Evolutionary conservation across 2,888 invertebrate species (phyloP), one percentile per base, ranked within the genome.

Genomic region (Nephrotoma appendiculata): DNA sequence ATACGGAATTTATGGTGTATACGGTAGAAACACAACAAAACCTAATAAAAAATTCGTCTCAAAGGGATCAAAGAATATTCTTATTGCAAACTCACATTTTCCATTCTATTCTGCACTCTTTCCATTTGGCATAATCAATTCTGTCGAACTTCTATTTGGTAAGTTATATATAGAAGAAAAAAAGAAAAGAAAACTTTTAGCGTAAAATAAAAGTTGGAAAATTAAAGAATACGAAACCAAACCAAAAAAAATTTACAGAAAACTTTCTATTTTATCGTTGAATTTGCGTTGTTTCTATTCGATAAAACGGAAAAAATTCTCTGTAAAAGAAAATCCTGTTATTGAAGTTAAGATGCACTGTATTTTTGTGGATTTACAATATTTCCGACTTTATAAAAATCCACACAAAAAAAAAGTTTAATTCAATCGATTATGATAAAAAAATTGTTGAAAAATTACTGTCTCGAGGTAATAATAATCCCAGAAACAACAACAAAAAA

Each of bases 381-480:
- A 71, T 71, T 71, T 71, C 71, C 71, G 71, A 84, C 43, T 84
- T 84, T 84, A 42, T 84, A 42, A 84, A 42, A 84, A 84, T 42
- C 41, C 41, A 84, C 84, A 42, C 41, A 84, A 15, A 84, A 83
- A 31, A 84, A 12, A 42, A 42, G 15, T 42, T 84, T 42, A 84
- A 41, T 84, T 84, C 84, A 84, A 84, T 84, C 84, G 84, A 84
- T 84, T 42, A 84, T 84, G 43, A 84, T 42, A n/a, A 42, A 42
- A 42, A 84, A 43, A 83, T 83, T 83, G 12, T 84, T 41, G 84
- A 43, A 84, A 84, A 84, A 84, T 84, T 84, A 42, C 84, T 42
- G 84, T 84, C 84, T 84, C 84, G 84, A 84, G 84, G 84, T 84
- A 84, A 84, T 84, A 42, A 42, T 84, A 41, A 42, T 84, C 84